Conservation (phyloP, 2,888 invertebrate genomes). For the Callyntrura sp. region DNA sequence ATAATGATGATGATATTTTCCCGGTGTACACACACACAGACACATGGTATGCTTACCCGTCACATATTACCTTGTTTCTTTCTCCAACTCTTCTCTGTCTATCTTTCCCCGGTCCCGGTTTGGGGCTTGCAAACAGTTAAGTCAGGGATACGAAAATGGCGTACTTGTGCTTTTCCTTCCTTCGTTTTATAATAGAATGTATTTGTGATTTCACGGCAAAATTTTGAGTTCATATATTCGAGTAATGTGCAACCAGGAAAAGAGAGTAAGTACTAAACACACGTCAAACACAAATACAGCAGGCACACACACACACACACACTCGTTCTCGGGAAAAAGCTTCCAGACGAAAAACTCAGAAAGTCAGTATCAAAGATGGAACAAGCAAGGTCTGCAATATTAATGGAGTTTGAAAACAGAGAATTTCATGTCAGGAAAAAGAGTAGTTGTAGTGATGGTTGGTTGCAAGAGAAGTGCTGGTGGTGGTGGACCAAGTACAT, state of each 20-base stretch:
- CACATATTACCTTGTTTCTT: constrained; percentile 6
- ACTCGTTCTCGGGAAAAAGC: not conserved
- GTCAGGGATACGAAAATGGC: not conserved
- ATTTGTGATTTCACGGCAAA: constrained; percentile 42
- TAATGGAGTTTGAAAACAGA: constrained; percentile 74
- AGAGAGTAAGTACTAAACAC: not conserved
- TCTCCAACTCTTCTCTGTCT: constrained; percentile 15
- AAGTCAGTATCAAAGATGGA: constrained; percentile 49
- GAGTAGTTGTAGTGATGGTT: not conserved
- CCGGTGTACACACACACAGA: constrained; percentile 2
- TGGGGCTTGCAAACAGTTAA: not conserved
- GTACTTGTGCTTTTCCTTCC: not conserved
- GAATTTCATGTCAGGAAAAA: constrained; percentile 54
- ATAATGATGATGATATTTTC: constrained; percentile 48
- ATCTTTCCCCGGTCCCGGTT: constrained; percentile 17
- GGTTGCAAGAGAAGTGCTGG: not conserved
- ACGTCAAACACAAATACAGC: not conserved
- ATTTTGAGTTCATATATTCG: constrained; percentile 43
- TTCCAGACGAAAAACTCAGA: constrained; percentile 7
- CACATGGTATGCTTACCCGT: not conserved
- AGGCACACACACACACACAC: not conserved
- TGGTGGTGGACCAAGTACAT: constrained; percentile 49
- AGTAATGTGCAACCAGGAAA: not conserved
- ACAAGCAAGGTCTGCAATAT: constrained; percentile 71
- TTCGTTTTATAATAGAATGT: constrained; percentile 33